Percentiles rank a stretch among this genome's conserved stretches.
These are phyloP conservation scores for Samia ricini DNA, from an alignment of 1,140 invertebrate species.

Conservation along the genomic window DNA sequence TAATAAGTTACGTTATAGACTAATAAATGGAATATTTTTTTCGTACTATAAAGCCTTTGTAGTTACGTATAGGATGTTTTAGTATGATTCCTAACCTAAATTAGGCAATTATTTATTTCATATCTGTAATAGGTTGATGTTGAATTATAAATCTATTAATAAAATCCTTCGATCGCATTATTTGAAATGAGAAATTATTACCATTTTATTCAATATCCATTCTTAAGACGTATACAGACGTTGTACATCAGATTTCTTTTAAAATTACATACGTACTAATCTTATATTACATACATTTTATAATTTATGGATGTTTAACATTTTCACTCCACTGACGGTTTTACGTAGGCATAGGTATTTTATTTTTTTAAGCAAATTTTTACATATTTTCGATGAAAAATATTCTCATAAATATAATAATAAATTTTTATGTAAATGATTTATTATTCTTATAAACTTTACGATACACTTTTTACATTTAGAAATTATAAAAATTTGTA, in stretches of 20 bases:
- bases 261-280: slow-evolving; percentile 44
- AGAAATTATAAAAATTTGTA: background rate
- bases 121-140: background rate
- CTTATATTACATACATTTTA: slow-evolving; percentile 55
- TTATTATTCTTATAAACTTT: background rate
- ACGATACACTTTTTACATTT: background rate
- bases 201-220: slow-evolving; percentile 2
- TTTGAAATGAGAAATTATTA: background rate
- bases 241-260: slow-evolving; percentile 73
- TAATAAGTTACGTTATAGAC: slow-evolving; percentile 75
- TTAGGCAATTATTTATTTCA: background rate
- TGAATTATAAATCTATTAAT: background rate
- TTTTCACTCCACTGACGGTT: background rate
- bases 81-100: slow-evolving; percentile 13
- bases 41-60: slow-evolving; percentile 72
- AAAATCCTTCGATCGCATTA: background rate
- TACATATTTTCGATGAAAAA: background rate
- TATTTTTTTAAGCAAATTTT: background rate
- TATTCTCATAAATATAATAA: background rate
- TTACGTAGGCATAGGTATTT: background rate
- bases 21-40: slow-evolving; percentile 74
- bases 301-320: slow-evolving; percentile 5
- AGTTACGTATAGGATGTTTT: slow-evolving; percentile 62
- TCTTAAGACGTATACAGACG: slow-evolving; percentile 69
- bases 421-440: background rate